Evolutionary conservation across 30 jellyfish, hydroid and myxozoan genomes (phyloP).

Genomic region (Aurelia sp.): DNA sequence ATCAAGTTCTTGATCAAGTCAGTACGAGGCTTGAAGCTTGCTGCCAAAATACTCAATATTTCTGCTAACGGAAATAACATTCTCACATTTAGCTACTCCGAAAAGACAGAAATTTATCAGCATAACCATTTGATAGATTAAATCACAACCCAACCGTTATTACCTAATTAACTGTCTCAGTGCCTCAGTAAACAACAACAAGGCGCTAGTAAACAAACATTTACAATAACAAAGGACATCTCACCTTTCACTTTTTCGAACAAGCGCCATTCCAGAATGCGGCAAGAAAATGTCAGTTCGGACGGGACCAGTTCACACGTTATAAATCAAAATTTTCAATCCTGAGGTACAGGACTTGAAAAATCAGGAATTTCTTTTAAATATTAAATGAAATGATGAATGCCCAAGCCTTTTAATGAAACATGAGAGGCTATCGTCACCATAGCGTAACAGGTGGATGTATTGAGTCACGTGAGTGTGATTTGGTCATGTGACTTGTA

Average conservation of each 20-base stretch:
- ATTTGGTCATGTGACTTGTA: slow-evolving; percentile 40
- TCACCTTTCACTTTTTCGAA: slow-evolving; percentile 4
- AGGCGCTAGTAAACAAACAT: background rate
- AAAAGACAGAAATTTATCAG: too few relatives aligned
- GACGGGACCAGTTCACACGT: background rate
- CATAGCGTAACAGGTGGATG: slow-evolving; percentile 57
- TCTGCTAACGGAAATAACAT: too few relatives aligned
- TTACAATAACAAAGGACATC: background rate
- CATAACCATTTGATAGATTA: too few relatives aligned
- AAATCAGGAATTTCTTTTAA: background rate
- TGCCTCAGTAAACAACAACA: too few relatives aligned
- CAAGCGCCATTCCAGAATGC: slow-evolving; percentile 8
- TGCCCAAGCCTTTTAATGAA: slow-evolving; percentile 65
- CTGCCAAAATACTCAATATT: too few relatives aligned
- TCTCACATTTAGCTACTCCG: too few relatives aligned
- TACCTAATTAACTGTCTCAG: too few relatives aligned
- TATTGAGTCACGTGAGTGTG: slow-evolving; percentile 57
- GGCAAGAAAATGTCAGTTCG: too few relatives aligned
- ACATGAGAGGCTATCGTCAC: slow-evolving; percentile 39
- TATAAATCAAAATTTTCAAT: background rate
- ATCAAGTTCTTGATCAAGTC: too few relatives aligned
- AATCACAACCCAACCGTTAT: too few relatives aligned
- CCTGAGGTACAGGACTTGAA: background rate
- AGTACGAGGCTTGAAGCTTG: too few relatives aligned
- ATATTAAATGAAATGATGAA: slow-evolving; percentile 23